Conservation (phyloP, 2,888 invertebrate species). For the Synergus laeviventris region DNA sequence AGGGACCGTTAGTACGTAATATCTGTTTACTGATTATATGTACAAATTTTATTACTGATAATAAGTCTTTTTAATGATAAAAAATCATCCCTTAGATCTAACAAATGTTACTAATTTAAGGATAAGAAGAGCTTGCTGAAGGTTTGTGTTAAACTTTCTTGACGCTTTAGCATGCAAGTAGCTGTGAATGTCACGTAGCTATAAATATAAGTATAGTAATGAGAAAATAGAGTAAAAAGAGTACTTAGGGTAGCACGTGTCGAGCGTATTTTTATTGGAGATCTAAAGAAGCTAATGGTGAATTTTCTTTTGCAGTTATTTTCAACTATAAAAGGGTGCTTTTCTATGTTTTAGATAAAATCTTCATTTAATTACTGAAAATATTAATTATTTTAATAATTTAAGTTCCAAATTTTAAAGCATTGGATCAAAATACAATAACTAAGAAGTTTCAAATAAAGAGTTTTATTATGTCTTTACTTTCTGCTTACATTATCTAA, state of each 20-base stretch:
- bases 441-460: background rate
- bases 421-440: too few relatives aligned
- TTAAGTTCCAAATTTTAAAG: too few relatives aligned
- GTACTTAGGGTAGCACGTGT: background rate
- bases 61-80: too few relatives aligned
- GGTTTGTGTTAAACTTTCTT: conserved; percentile 22
- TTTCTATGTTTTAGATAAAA: background rate
- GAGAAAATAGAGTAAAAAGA: conserved; percentile 11
- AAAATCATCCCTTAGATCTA: too few relatives aligned
- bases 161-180: background rate
- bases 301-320: background rate
- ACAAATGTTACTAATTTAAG: too few relatives aligned
- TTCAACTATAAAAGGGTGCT: background rate
- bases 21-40: background rate
- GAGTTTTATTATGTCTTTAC: background rate
- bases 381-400: background rate
- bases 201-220: conserved; percentile 32
- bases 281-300: background rate
- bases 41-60: too few relatives aligned
- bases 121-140: conserved; percentile 1
- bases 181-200: conserved; percentile 28
- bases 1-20: background rate
- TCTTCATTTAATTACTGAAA: background rate
- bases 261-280: background rate
- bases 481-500: background rate